Conservation (phyloP, 2,888 invertebrate species). For the Drosophila mercatorum region DNA sequence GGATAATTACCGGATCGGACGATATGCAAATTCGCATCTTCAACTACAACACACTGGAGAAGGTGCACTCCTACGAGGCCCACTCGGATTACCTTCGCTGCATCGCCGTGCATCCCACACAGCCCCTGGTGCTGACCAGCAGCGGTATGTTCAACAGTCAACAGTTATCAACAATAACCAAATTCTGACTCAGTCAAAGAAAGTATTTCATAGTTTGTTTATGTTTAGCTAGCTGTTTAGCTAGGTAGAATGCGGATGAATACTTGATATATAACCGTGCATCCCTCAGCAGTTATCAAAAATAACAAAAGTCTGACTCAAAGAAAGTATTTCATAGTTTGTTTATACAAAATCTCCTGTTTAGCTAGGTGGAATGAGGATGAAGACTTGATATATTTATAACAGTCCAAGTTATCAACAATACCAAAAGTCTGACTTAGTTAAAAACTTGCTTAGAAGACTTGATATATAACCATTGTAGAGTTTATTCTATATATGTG, state of each 20-base stretch:
- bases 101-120: slow-evolving; percentile 98
- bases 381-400: no score
- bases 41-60: slow-evolving; percentile 99
- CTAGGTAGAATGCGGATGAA: not conserved
- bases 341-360: not conserved
- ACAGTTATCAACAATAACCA: not conserved
- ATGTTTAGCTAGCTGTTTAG: not conserved
- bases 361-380: not conserved
- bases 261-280: no score
- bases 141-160: slow-evolving; percentile 89
- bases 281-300: not conserved
- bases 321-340: no score
- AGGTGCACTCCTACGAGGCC: slow-evolving; percentile 98
- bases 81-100: slow-evolving; percentile 99
- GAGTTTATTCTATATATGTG: not conserved
- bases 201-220: no score
- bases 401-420: no score
- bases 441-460: no score
- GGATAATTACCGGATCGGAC: slow-evolving; percentile 99
- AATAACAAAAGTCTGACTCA: not conserved
- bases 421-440: no score
- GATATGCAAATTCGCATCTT: slow-evolving; percentile 98
- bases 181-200: not conserved
- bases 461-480: no score
- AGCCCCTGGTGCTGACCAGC: slow-evolving; percentile 97